Evolutionary conservation across 2,888 invertebrate genomes (phyloP).

Genomic region (Standfussiana lucernea): DNA sequence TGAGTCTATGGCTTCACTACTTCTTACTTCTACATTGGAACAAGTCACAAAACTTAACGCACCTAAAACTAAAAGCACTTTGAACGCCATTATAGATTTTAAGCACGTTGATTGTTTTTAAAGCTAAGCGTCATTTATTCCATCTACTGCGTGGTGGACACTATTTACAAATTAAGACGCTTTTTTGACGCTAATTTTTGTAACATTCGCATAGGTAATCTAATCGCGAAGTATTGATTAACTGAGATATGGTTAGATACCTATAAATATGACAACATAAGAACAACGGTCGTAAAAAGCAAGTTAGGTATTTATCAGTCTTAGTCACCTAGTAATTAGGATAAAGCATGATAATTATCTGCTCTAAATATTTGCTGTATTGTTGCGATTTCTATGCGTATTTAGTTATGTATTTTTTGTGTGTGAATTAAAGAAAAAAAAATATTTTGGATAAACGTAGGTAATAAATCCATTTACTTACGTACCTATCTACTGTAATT

Average conservation of each 20-base stretch:
- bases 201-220: conserved; percentile 2
- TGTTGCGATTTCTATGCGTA: neutral
- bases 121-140: neutral
- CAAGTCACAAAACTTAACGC: neutral
- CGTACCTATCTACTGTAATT: too few relatives aligned
- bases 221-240: conserved; percentile 17
- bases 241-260: conserved; percentile 6
- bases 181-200: conserved; percentile 6
- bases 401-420: neutral
- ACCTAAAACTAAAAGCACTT: conserved; percentile 9
- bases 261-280: neutral
- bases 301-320: neutral
- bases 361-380: neutral
- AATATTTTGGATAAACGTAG: too few relatives aligned
- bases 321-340: conserved; percentile 14
- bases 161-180: conserved; percentile 6
- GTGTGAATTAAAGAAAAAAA: neutral
- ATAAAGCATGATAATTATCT: neutral
- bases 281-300: neutral
- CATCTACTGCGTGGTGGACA: neutral
- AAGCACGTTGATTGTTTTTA: conserved; percentile 3
- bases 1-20: conserved; percentile 4
- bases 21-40: neutral
- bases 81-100: conserved; percentile 3
- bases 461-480: neutral